phyloP scores from a whole-genome alignment of 2,888 invertebrate species.

The Melangyna quadrimaculata region DNA sequence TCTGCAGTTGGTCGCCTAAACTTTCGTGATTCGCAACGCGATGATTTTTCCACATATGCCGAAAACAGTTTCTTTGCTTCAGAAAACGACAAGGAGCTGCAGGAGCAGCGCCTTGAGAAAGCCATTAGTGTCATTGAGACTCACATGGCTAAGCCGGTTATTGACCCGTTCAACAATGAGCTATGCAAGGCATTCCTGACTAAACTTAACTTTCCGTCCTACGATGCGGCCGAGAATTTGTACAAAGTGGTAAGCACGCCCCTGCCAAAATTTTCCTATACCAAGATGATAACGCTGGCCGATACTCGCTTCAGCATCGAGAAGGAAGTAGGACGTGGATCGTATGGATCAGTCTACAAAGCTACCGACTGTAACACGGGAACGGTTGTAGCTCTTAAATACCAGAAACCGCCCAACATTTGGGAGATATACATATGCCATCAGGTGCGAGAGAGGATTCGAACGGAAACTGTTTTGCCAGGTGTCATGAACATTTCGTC shows the following conservation, averaged over 20 bases:
- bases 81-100: constrained; percentile 79
- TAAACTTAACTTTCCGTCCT: constrained; percentile 88
- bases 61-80: constrained; percentile 81
- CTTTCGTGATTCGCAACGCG: constrained; percentile 76
- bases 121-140: constrained; percentile 79
- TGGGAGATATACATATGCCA: constrained; percentile 97
- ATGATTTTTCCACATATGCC: constrained; percentile 80
- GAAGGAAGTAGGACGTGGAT: constrained; percentile 91
- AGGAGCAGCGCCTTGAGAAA: constrained; percentile 78
- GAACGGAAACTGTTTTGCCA: constrained; percentile 83
- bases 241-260: constrained; percentile 84
- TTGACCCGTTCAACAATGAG: constrained; percentile 92
- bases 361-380: constrained; percentile 78
- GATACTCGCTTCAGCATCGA: constrained; percentile 85
- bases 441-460: constrained; percentile 78
- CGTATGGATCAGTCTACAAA: constrained; percentile 91
- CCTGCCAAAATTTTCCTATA: constrained; percentile 84
- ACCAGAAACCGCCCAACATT: constrained; percentile 92
- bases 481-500: constrained; percentile 91
- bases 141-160: constrained; percentile 79
- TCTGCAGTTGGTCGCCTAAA: constrained; percentile 77
- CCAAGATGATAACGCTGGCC: constrained; percentile 82
- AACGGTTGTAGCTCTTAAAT: constrained; percentile 88
- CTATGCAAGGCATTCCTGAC: constrained; percentile 87
- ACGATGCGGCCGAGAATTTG: constrained; percentile 83